phyloP scores from a whole-genome alignment of 2,113 vertebrate species.

The Lophura nycthemera region DNA sequence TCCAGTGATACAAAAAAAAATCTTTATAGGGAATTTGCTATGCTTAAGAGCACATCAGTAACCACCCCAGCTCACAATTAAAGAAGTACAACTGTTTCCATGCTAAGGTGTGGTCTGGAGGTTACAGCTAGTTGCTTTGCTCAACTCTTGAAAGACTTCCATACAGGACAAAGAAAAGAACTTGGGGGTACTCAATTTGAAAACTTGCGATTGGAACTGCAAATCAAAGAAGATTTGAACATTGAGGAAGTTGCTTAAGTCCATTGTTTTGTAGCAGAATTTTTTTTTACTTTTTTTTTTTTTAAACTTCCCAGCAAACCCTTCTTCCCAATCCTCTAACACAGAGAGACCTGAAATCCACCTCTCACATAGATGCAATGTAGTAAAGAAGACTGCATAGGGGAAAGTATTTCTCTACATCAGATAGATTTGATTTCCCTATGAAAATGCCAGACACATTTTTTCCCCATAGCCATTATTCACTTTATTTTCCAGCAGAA shows the following conservation, averaged over 20 bases:
- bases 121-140: background rate
- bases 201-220: background rate
- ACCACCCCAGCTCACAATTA: background rate
- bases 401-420: background rate
- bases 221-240: background rate
- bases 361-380: rapidly evolving
- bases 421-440: background rate
- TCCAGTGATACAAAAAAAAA: background rate
- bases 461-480: background rate
- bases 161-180: background rate
- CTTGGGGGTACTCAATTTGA: background rate
- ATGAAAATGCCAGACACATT: background rate
- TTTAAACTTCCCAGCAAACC: too few species aligned
- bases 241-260: background rate
- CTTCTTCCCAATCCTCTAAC: background rate
- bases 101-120: background rate
- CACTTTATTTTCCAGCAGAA: background rate
- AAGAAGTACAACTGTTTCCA: background rate
- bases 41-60: rapidly evolving
- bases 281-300: background rate
- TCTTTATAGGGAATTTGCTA: background rate
- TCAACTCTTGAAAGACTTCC: rapidly evolving
- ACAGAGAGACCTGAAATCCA: background rate
- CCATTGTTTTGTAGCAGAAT: background rate
- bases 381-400: background rate